Percentiles rank a stretch among this genome's conserved stretches.
Evolutionary conservation across 1,140 invertebrate genomes (phyloP).

Genomic region (Lordiphosa mommai): DNA sequence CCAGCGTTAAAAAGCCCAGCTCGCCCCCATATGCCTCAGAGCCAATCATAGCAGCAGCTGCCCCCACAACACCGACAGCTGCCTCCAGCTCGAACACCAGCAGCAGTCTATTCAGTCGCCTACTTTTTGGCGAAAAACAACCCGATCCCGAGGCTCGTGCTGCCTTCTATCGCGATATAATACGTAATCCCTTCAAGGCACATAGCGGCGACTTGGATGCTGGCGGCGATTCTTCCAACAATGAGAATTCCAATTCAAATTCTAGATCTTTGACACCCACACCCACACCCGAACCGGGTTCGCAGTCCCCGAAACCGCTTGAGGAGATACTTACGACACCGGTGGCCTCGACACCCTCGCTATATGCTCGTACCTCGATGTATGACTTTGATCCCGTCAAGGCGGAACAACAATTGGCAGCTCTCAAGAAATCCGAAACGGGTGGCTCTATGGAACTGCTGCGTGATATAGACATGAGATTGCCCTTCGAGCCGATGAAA

Average conservation of each 20-base stretch:
- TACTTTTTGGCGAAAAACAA: conserved; percentile 34
- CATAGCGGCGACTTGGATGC: conserved; percentile 28
- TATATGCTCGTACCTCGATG: conserved; percentile 55
- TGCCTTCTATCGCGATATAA: conserved; percentile 52
- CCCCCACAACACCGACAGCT: not conserved
- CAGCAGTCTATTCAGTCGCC: conserved; percentile 18
- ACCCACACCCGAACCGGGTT: conserved; percentile 50
- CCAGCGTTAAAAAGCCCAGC: not conserved
- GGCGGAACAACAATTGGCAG: conserved; percentile 32
- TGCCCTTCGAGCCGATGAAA: conserved; percentile 88
- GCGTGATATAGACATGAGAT: conserved; percentile 86
- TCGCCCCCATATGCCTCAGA: not conserved
- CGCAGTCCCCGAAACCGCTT: conserved; percentile 42
- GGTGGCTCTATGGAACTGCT: conserved; percentile 69
- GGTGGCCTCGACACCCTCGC: conserved; percentile 1
- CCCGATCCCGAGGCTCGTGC: conserved; percentile 29
- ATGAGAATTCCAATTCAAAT: conserved; percentile 50
- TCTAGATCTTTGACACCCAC: conserved; percentile 61
- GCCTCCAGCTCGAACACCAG: not conserved
- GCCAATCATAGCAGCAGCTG: too few relatives aligned
- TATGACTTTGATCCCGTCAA: conserved; percentile 53
- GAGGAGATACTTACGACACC: not conserved
- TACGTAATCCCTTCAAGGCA: conserved; percentile 56
- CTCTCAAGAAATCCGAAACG: conserved; percentile 22
- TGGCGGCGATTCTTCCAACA: conserved; percentile 15